Conservation (phyloP, 2,797 vertebrate species). For the Syngnathus rostellatus region DNA sequence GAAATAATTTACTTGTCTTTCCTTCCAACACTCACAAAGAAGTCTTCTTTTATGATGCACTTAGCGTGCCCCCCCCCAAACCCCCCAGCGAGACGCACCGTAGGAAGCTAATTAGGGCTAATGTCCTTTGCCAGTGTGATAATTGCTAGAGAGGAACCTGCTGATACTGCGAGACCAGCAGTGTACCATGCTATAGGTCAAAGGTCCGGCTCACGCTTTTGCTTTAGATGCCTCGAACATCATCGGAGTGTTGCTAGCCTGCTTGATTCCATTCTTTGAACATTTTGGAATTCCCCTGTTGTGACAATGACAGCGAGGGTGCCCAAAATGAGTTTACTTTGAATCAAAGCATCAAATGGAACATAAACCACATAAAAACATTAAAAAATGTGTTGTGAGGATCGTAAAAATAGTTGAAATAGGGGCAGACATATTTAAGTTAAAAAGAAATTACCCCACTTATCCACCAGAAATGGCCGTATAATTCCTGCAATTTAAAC, state of each 20-base stretch:
- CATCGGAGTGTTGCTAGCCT: too few relatives aligned
- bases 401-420: background rate
- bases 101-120: constrained; percentile 53
- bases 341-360: background rate
- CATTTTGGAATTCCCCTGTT: background rate
- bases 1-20: constrained; percentile 64
- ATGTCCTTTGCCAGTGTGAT: constrained; percentile 54
- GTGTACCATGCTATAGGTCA: constrained; percentile 15
- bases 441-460: background rate
- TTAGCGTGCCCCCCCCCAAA: background rate
- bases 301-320: background rate
- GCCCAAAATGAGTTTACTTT: background rate
- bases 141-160: constrained; percentile 59
- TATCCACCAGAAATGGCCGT: background rate
- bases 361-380: too few relatives aligned
- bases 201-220: background rate
- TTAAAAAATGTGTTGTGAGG: too few relatives aligned
- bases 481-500: too few relatives aligned
- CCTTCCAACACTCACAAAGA: constrained; percentile 22
- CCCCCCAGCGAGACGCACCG: constrained; percentile 34
- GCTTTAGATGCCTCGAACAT: background rate
- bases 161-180: constrained; percentile 40
- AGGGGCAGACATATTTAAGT: too few relatives aligned
- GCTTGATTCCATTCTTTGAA: background rate
- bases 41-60: background rate